These are phyloP conservation scores for Antrozous pallidus DNA, from an alignment of 2,797 vertebrate species.

Conservation along the genomic window DNA sequence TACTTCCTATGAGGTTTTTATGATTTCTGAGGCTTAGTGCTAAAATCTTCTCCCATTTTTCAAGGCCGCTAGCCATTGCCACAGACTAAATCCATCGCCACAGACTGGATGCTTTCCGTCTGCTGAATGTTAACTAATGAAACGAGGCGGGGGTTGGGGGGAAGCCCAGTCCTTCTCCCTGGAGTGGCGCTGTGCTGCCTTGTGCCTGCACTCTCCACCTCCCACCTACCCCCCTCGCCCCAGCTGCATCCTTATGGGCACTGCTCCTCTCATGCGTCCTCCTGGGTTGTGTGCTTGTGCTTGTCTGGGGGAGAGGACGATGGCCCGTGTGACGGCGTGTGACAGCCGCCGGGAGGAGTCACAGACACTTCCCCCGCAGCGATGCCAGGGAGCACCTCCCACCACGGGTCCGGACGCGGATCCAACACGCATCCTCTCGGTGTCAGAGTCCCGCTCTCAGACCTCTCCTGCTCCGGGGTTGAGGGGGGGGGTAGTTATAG, in stretches of 20 bases:
- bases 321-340: not conserved
- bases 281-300: not conserved
- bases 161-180: not conserved
- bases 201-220: no score
- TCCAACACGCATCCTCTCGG: not conserved
- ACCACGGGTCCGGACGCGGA: not conserved
- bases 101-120: not conserved
- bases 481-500: not conserved
- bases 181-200: not conserved
- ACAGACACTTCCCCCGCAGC: not conserved
- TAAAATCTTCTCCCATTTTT: conserved; percentile 38
- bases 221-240: not conserved
- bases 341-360: not conserved
- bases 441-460: not conserved
- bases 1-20: conserved; percentile 22
- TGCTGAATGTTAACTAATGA: conserved; percentile 36
- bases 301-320: not conserved
- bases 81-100: not conserved
- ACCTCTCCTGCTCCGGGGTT: not conserved
- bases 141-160: no score
- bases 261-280: not conserved
- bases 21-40: not conserved
- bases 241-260: not conserved
- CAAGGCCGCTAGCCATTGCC: not conserved
- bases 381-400: not conserved